Evolutionary conservation across 2,888 invertebrate genomes (phyloP), one percentile per base, ranked within the genome.

Genomic region (Hypselothyrea guttata): DNA sequence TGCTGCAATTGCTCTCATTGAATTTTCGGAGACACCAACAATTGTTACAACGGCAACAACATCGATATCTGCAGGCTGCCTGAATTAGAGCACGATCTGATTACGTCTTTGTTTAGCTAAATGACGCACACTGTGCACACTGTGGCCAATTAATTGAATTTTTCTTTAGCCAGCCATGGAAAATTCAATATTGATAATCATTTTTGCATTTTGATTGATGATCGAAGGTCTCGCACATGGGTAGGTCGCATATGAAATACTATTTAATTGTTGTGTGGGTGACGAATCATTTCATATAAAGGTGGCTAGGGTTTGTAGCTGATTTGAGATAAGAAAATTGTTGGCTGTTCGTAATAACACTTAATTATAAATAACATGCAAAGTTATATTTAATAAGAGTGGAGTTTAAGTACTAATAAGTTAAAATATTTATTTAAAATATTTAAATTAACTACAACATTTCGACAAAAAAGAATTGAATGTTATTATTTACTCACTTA

Each of bases 41-140:
- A 54, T 22, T 11, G 38, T 45, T 53, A 37, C 51, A 52, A 51
- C 52, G 46, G 53, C 47, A 42, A 18, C 61, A 48, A 44, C 28
- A 27, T 37, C 16, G 9, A 52, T 48, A 60, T 34, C 62, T 70
- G 59, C 71, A 71, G 46, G 13, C 60, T 58, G 53, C 18, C 64
- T 58, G 61, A 79, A 79, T 71, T 75, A 73, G 77, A 73, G 63
- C 75, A 79, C 75, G 76, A 79, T 78, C 77, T 79, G 79, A 79
- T 79, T 75, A 71, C 53, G 44, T 41, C 57, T 74, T 73, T 75
- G 67, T 79, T 70, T 62, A 55, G 69, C 53, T 53, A 76, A 75
- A 66, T 69, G 78, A 76, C 78, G 74, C 76, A 76, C 68, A 59
- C 53, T 52, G 62, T 64, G 70, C 70, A 64, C 71, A 71, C 57